Conservation (phyloP, 2,888 invertebrate genomes). For the Tenthredo notha region DNA sequence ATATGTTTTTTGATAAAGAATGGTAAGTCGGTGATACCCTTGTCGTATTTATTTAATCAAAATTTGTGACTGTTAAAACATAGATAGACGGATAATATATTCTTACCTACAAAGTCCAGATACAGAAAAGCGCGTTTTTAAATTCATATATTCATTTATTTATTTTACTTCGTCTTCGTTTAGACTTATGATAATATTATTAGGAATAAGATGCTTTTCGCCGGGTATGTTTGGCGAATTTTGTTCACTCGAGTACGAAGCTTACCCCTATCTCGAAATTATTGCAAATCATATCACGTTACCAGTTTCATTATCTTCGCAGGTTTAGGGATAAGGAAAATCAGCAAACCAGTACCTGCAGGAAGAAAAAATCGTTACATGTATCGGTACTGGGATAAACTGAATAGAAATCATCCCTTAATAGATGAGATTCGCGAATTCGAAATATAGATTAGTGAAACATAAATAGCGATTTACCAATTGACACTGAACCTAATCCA, state of each 20-base stretch:
- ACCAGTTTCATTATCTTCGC: neutral
- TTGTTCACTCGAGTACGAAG: neutral
- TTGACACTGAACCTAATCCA: neutral
- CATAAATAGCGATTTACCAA: neutral
- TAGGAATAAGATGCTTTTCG: neutral
- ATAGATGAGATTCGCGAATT: neutral
- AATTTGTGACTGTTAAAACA: neutral
- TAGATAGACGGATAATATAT: neutral
- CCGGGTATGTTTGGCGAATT: neutral
- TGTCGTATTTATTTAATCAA: neutral
- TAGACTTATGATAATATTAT: neutral
- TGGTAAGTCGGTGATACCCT: slow-evolving; percentile 4
- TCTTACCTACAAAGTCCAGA: neutral
- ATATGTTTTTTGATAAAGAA: neutral
- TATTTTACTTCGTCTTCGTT: neutral
- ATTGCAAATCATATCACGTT: neutral
- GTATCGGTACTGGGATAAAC: neutral
- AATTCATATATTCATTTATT: neutral
- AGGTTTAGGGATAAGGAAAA: neutral
- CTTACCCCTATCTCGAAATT: neutral
- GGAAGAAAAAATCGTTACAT: neutral
- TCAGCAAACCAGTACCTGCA: slow-evolving; percentile 18
- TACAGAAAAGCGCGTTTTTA: neutral
- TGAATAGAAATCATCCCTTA: neutral
- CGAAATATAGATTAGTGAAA: neutral